These are phyloP conservation scores for Strigamia crassipes DNA, from an alignment of 2,888 invertebrate genomes.

Conservation along the genomic window DNA sequence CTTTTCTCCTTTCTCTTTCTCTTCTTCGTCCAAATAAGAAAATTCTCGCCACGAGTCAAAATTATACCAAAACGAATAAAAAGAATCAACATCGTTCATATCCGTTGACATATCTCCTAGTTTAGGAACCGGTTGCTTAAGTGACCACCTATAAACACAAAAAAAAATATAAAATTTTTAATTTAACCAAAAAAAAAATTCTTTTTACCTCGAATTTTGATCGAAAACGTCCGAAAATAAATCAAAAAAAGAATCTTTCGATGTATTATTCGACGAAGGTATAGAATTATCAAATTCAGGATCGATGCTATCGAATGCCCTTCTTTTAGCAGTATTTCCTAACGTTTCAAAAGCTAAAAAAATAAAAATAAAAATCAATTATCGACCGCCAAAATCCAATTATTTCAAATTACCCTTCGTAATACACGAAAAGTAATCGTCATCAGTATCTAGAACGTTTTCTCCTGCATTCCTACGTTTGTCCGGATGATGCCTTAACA, in stretches of 20 bases:
- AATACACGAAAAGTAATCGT: slow-evolving; percentile 97
- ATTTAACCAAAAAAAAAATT: background rate
- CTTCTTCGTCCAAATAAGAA: slow-evolving; percentile 98
- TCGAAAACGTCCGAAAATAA: slow-evolving; percentile 62
- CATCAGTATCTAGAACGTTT: slow-evolving; percentile 79
- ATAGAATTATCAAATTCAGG: slow-evolving; percentile 88
- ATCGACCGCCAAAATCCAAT: slow-evolving; percentile 38
- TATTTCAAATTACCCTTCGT: slow-evolving; percentile 68
- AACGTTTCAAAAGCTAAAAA: slow-evolving; percentile 81
- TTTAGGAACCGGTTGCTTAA: slow-evolving; percentile 79
- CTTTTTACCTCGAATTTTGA: slow-evolving; percentile 61
- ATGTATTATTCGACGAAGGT: slow-evolving; percentile 72
- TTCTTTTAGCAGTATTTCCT: slow-evolving; percentile 77
- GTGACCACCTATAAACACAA: slow-evolving; percentile 77
- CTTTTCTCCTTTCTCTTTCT: slow-evolving; percentile 95
- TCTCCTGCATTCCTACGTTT: slow-evolving; percentile 91
- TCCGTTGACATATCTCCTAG: slow-evolving; percentile 77
- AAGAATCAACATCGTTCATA: slow-evolving; percentile 84
- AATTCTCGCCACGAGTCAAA: slow-evolving; percentile 99
- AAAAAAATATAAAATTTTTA: background rate
- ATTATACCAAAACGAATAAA: slow-evolving; percentile 95
- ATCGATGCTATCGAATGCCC: slow-evolving; percentile 96
- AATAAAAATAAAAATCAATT: slow-evolving; percentile 41
- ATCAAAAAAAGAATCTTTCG: slow-evolving; percentile 78
- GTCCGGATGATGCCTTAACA: slow-evolving; percentile 96